Evolutionary conservation across 2,888 invertebrate species (phyloP), one percentile per base, ranked within the genome.

Genomic region (Isotomurus palustris): DNA sequence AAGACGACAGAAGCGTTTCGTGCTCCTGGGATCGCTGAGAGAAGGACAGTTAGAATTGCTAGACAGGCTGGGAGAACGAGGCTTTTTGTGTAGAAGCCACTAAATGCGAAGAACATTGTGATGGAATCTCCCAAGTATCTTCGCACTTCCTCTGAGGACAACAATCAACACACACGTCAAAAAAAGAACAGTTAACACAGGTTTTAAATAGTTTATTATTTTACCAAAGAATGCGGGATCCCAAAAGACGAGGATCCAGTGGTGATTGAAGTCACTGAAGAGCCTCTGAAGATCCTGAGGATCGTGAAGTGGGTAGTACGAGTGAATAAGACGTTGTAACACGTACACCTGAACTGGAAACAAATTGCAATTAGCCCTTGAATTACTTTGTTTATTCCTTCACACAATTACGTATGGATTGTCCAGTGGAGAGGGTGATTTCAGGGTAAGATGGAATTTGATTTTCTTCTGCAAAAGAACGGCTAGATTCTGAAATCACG

Each of bases 31-130:
- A 12, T 14, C 1, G 12, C 17, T 1, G 55, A 52, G 8, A 53
- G n/a, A 0, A 54, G 14, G 1, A 1, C 17, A 3, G 50, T n/a
- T 6, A 54, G 10, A 3, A 53, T 28, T 12, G 44, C 8, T 2
- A 51, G 3, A 2, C 27, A n/a, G 4, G 43, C 53, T 12, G 61
- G 61, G 5, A 57, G 17, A 4, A 24, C 17, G 2, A 58, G 43
- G 17, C 29, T 29, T 4, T 14, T 27, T n/a, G 27, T 62, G 55
- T 58, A 62, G 21, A 43, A 62, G 14, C 51, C 55, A 1, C 53
- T 22, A 24, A 62, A 62, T 10, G 58, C 55, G 29, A 62, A 62
- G 17, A 44, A 62, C 14, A 62, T 55, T 19, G 58, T 51, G 3
- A 51, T 58, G 3, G 22, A 14, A 24, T 62, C 61, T 1, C 61